Evolutionary conservation across 2,113 vertebrate species (phyloP).

Genomic region (Trichomycterus rosablanca): DNA sequence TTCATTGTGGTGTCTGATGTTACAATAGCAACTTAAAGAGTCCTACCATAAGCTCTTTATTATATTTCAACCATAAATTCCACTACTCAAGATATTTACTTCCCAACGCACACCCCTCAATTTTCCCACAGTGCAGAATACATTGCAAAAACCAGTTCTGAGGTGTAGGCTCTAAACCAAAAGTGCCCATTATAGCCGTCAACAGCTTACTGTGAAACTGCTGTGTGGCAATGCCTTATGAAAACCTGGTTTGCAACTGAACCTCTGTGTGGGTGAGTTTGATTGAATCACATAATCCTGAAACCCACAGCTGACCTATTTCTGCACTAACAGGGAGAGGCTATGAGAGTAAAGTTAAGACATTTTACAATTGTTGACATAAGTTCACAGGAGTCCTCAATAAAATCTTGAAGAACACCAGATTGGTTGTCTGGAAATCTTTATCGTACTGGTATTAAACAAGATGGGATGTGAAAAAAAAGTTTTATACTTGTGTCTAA

Average conservation of each 20-base stretch:
- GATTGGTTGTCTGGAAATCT: conserved; percentile 11
- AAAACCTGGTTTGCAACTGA: conserved; percentile 14
- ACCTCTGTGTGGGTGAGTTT: conserved; percentile 25
- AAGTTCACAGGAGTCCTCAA: conserved; percentile 15
- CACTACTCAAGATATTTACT: too few species aligned
- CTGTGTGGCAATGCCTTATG: conserved; percentile 22
- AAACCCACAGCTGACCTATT: conserved; percentile 25
- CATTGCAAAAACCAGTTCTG: background rate
- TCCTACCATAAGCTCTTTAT: background rate
- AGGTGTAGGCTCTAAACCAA: background rate
- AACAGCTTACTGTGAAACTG: conserved; percentile 6
- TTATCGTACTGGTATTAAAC: conserved; percentile 21
- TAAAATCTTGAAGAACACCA: conserved; percentile 19
- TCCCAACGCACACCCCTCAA: too few species aligned
- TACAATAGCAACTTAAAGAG: background rate
- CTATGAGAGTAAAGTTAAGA: conserved; percentile 25
- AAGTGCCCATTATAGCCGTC: conserved; percentile 11
- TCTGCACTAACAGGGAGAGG: conserved; percentile 3
- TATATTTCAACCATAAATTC: too few species aligned
- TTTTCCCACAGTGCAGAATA: too few species aligned
- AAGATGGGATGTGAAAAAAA: conserved; percentile 6
- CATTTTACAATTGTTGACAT: conserved; percentile 14
- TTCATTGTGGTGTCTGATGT: conserved; percentile 22
- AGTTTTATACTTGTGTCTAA: too few species aligned
- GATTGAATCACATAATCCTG: conserved; percentile 23